Conservation (phyloP, 64 coral and sea anemone genomes). For the Actinia tenebrosa region DNA sequence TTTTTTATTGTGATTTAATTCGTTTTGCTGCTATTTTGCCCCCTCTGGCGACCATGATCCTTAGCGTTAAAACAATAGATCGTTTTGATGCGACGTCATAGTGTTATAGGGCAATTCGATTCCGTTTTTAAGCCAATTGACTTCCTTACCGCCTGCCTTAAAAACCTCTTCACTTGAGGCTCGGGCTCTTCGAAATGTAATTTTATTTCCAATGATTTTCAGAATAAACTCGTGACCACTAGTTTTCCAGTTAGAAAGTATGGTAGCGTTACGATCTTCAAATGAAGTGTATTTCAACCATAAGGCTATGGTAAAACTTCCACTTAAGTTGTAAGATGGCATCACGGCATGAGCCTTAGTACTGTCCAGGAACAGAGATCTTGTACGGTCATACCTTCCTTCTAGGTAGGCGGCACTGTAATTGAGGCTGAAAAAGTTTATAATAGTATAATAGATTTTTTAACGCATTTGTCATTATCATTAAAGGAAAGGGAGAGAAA, state of each 20-base stretch:
- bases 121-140: not conserved
- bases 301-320: slow-evolving; percentile 24
- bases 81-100: no score
- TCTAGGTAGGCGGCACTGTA: slow-evolving; percentile 43
- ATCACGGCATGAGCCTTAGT: slow-evolving; percentile 9
- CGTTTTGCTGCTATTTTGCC: no score
- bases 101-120: no score
- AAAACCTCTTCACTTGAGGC: not conserved
- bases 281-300: slow-evolving; percentile 26
- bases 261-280: not conserved
- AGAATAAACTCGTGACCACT: not conserved
- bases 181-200: not conserved
- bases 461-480: no score
- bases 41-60: no score
- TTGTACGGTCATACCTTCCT: slow-evolving; percentile 3
- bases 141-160: not conserved
- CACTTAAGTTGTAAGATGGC: not conserved
- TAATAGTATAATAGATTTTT: not conserved
- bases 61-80: no score
- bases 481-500: no score
- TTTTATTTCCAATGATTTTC: not conserved
- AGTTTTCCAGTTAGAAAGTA: not conserved
- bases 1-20: no score
- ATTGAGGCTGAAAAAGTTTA: not conserved
- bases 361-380: slow-evolving; percentile 33